Conservation (phyloP, 2,113 vertebrate species). For the Pelobates fuscus region DNA sequence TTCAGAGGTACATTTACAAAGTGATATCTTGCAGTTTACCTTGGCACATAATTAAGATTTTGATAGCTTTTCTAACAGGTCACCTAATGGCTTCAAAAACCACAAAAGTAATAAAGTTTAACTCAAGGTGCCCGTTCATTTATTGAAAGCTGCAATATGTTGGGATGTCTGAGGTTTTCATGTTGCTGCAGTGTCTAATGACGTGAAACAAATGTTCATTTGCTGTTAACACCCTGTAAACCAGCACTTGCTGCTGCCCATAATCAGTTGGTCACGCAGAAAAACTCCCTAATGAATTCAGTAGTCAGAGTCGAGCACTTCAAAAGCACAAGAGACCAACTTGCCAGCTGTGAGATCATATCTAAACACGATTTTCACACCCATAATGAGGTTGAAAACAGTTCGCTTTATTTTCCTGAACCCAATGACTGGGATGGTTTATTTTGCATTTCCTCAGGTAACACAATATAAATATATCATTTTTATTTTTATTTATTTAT, state of each 20-base stretch:
- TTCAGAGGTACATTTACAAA: too few species aligned
- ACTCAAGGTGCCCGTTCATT: background rate
- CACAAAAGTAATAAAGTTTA: too few species aligned
- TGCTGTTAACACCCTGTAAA: slow-evolving; percentile 55
- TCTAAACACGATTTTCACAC: slow-evolving; percentile 30
- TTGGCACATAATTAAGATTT: too few species aligned
- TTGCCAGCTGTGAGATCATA: slow-evolving; percentile 32
- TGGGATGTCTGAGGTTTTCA: background rate
- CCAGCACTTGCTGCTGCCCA: slow-evolving; percentile 35
- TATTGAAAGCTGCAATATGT: background rate
- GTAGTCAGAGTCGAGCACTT: slow-evolving; percentile 45
- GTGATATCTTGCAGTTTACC: too few species aligned
- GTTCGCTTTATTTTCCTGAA: slow-evolving; percentile 57
- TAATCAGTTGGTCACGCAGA: slow-evolving; percentile 48
- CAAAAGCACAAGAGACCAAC: slow-evolving; percentile 45
- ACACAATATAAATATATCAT: slow-evolving; percentile 21
- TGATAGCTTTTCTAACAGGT: too few species aligned
- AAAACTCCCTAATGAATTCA: slow-evolving; percentile 51
- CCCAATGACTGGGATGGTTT: slow-evolving; percentile 56
- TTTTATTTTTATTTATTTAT: slow-evolving; percentile 1
- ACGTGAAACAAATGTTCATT: slow-evolving; percentile 60
- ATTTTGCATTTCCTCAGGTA: slow-evolving; percentile 69
- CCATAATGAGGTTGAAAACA: slow-evolving; percentile 54
- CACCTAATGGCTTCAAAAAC: too few species aligned
- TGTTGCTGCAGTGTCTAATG: slow-evolving; percentile 39